phyloP scores from a whole-genome alignment of 2,113 vertebrate genomes.

The Rhinolophus ferrumequinum region DNA sequence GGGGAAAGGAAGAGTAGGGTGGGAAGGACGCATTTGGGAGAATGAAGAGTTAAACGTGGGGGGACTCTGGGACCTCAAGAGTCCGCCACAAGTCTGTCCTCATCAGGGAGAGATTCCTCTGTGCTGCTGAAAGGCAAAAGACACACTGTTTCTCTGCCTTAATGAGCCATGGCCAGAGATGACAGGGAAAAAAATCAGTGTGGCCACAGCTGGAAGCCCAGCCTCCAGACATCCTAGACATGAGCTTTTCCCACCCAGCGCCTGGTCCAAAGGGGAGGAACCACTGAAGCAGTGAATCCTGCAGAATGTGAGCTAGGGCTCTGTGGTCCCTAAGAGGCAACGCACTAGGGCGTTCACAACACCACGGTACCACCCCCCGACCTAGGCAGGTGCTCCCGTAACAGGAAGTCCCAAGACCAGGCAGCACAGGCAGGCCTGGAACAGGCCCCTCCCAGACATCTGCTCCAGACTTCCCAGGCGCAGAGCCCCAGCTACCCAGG shows the following conservation, averaged over 20 bases:
- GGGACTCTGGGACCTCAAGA: background rate
- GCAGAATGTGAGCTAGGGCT: background rate
- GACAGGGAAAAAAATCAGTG: background rate
- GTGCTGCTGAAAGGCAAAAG: constrained; percentile 50
- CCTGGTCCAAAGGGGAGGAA: background rate
- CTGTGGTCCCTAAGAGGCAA: background rate
- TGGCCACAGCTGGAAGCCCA: background rate
- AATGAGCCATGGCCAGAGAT: constrained; percentile 46
- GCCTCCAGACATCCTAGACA: background rate
- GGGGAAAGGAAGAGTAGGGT: background rate
- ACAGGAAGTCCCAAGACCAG: constrained; percentile 37
- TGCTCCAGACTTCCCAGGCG: constrained; percentile 37
- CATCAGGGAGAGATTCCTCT: constrained; percentile 58
- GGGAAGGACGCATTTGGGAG: background rate
- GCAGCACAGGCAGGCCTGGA: background rate
- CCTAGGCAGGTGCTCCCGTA: constrained; percentile 28
- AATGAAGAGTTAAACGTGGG: background rate
- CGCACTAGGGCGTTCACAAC: background rate
- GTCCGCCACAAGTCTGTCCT: constrained; percentile 27
- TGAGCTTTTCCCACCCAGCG: background rate
- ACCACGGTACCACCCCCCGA: background rate
- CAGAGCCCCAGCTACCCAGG: background rate
- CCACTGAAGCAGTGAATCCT: background rate
- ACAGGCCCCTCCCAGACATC: constrained; percentile 49
- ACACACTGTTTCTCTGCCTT: constrained; percentile 52